Evolutionary conservation across 2,113 vertebrate genomes (phyloP), one percentile per base, ranked within the genome.

Genomic region (Percina caprodes): DNA sequence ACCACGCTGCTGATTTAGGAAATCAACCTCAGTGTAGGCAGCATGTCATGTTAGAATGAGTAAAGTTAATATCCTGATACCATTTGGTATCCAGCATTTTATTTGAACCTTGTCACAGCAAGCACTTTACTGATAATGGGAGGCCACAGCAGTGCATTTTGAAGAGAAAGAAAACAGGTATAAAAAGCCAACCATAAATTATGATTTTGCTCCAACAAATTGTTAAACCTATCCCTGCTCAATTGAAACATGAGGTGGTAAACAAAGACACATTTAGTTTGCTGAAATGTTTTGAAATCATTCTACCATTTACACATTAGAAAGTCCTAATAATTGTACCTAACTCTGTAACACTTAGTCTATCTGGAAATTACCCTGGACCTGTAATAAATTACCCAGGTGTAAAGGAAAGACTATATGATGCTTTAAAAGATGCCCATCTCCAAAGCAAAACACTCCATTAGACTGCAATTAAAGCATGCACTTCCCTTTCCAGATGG

Each of bases 391-490:
- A 90, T 88, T 61, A 83, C 66, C 52, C 73, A 82, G 60, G 91
- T 86, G 82, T 84, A 89, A 74, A 83, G 60, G 54, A 74, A 80
- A 26, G 49, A 74, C 42, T 42, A 59, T 68, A 77, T 75, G 86
- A 89, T 85, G 74, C 71, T 72, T 83, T 67, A 80, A 88, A 88
- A 86, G 69, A 88, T 82, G 55, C 72, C 69, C 81, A 70, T 77
- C 76, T 77, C 68, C 51, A 51, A 80, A 86, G 70, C 67, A 88
- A 87, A 91, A 90, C 86, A 90, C 88, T 91, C 78, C 75, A 90
- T 87, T 80, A 86, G 69, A 83, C 86, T 82, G 84, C 89, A 92
- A 92, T 92, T 92, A 93, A 86, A 83, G 67, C 52, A 69, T 69
- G 71, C 66, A 51, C 81, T 84, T 87, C 71, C 79, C 67, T 80